Evolutionary conservation across 2,797 vertebrate species (phyloP).

Genomic region (Pitangus sulphuratus): DNA sequence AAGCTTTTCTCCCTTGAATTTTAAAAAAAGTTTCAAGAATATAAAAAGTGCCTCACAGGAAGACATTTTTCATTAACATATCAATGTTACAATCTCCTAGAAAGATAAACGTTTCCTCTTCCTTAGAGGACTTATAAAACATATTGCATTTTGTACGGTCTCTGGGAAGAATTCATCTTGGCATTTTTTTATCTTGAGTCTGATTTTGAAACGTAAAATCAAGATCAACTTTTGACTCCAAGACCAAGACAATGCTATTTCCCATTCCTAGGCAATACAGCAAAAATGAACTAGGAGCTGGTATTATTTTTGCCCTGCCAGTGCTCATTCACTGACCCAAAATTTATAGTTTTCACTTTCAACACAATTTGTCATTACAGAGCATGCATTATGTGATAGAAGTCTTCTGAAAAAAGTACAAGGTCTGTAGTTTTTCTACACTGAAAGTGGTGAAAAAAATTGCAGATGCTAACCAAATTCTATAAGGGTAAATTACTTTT

Average conservation of each 20-base stretch:
- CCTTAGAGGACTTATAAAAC: neutral
- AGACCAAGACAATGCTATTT: neutral
- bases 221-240: neutral
- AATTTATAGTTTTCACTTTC: slow-evolving; percentile 16
- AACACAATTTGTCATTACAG: neutral
- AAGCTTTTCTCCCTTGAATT: neutral
- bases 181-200: neutral
- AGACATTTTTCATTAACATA: neutral
- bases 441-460: neutral
- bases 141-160: neutral
- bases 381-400: neutral
- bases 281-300: neutral
- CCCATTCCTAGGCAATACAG: neutral
- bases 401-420: neutral
- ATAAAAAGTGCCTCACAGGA: neutral
- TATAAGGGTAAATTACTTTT: slow-evolving; percentile 4
- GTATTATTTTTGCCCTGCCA: neutral
- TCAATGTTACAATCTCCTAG: neutral
- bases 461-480: neutral
- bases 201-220: neutral
- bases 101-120: neutral
- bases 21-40: neutral
- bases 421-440: neutral
- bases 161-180: neutral
- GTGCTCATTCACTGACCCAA: neutral